Evolutionary conservation across 1,140 invertebrate genomes (phyloP), one percentile per base, ranked within the genome.

Genomic region (Drosophila kikkawai): DNA sequence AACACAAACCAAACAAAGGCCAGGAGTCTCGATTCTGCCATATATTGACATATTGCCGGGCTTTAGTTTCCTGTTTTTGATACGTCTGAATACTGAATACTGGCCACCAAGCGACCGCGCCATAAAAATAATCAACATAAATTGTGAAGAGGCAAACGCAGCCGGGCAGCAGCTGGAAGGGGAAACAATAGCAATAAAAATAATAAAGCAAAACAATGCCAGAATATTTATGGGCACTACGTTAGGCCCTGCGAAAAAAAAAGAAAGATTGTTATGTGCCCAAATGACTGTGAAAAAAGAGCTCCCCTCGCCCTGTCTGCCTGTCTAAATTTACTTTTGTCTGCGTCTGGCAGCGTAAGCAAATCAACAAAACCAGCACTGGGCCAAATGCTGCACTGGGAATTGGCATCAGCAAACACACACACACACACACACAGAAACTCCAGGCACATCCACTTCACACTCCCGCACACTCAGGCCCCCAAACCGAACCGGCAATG

Each of bases 81-180:
- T 74, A 74, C 67, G 70, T 37, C 70, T 57, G 76, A 39, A 56
- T 56, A 56, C 53, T 39, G 53, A 56, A 56, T 56, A 69, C 81
- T 76, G 82, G 82, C 82, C 82, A 68, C 82, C 82, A 86, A 86
- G 75, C 82, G 84, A 84, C 84, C 84, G 84, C 85, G 79, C 79
- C 79, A 90, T 90, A 91, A 90, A 90, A 90, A 91, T 90, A 91
- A 90, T 91, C 85, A 90, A 85, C 86, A 90, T 90, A 90, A 85
- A 90, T 90, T 91, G 66, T 82, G 67, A 57, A 80, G 80, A 77
- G 75, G 69, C 45, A 63, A 50, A 37, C 8, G 48, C 39, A 9
- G 41, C 6, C 39, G 41, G 41, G 42, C 17, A 29, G 19, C n/a
- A 19, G 19, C 11, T 17, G 39, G 41, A 32, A 29, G 61, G 59